Evolutionary conservation across 2,797 vertebrate genomes (phyloP).

Genomic region (Pangasius larnaudii): DNA sequence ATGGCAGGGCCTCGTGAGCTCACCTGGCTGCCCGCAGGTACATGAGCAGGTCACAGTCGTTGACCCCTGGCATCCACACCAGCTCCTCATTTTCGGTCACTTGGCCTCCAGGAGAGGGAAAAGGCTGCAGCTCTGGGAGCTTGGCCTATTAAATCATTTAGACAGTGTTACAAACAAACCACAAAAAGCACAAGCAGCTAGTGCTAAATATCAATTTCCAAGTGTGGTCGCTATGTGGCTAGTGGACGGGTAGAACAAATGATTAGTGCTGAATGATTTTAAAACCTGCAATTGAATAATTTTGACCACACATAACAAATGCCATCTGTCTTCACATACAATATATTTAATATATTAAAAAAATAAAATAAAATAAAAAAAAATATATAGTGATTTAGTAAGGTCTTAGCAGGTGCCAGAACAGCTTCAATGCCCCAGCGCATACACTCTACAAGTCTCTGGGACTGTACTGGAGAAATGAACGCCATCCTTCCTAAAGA

Average conservation of each 20-base stretch:
- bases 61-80: constrained; percentile 98
- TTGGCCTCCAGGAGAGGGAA: constrained; percentile 90
- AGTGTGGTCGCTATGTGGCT: constrained; percentile 60
- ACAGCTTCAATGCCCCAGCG: not conserved
- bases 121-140: constrained; percentile 96
- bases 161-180: constrained; percentile 69
- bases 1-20: constrained; percentile 51
- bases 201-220: constrained; percentile 70
- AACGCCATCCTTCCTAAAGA: not conserved
- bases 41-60: constrained; percentile 99
- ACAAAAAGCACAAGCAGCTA: constrained; percentile 68
- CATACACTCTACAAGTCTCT: not conserved
- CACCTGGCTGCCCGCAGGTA: constrained; percentile 97
- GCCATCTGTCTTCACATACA: not conserved
- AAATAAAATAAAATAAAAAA: not conserved
- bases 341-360: not conserved
- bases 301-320: not conserved
- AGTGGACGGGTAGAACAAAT: constrained; percentile 43
- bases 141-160: constrained; percentile 85
- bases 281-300: constrained; percentile 25
- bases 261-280: constrained; percentile 53
- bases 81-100: constrained; percentile 97
- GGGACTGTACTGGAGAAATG: not conserved
- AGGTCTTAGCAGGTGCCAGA: not conserved
- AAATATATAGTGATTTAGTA: not conserved